phyloP scores from a whole-genome alignment of 2,113 vertebrate genomes.

The Syngnathoides biaculeatus region DNA sequence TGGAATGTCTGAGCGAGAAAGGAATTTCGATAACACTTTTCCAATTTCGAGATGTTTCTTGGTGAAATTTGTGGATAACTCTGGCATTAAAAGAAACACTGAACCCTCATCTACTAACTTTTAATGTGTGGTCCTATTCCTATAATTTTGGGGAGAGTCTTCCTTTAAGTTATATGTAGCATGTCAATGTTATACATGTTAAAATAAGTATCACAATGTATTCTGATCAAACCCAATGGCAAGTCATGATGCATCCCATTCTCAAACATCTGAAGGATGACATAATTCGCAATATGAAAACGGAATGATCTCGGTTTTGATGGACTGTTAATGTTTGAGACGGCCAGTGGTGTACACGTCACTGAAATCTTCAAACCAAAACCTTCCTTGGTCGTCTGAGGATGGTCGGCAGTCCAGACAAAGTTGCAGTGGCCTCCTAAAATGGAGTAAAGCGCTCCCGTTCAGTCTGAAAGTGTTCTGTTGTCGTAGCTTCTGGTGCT shows the following conservation, averaged over 20 bases:
- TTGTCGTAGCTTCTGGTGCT: not conserved
- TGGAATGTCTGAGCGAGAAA: too few relatives aligned
- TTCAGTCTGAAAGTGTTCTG: not conserved
- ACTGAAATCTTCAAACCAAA: not conserved
- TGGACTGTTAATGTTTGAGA: not conserved
- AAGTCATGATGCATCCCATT: not conserved
- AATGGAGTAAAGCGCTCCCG: not conserved
- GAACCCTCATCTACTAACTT: too few relatives aligned
- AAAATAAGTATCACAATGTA: constrained; percentile 30
- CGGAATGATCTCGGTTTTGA: not conserved
- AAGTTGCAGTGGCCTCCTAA: too few relatives aligned
- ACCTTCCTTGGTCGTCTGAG: not conserved
- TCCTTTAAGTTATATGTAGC: too few relatives aligned
- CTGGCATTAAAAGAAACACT: too few relatives aligned
- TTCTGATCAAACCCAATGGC: constrained; percentile 11
- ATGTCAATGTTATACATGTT: too few relatives aligned
- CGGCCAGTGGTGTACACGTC: not conserved
- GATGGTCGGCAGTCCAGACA: not conserved
- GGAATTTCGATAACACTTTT: too few relatives aligned
- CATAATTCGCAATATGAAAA: not conserved
- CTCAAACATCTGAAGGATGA: not conserved
- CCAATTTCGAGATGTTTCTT: too few relatives aligned
- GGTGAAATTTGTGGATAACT: too few relatives aligned
- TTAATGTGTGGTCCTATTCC: too few relatives aligned
- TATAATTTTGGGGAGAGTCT: too few relatives aligned